Base-by-base conservation (phyloP, 2,888 invertebrate species). In the Drosophila peninsularis region DNA sequence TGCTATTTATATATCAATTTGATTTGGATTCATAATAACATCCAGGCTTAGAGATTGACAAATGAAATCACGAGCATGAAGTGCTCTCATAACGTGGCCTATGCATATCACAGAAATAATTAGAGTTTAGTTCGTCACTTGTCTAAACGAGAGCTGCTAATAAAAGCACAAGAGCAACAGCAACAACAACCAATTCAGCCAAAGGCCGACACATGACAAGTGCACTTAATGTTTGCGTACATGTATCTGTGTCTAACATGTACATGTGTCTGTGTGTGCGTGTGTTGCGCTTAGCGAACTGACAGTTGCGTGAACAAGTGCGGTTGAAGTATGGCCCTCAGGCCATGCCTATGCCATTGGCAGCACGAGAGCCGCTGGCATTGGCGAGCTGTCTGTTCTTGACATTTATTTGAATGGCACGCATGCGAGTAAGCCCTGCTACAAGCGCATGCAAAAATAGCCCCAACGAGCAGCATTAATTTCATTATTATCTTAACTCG, bases 241-340 rank as follows among this genome's bases (percentile, higher is more conserved):
- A 17, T 41, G 47, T 58, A 57, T 44, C 30, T 39, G 32, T 52
- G 32, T 55, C 47, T 39, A 45, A 27, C 27, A 9, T 37, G 36
- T 21, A 30, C n/a, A 39, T 58, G 19, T 45, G 9, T 44, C 3
- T 57, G 19, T 66, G 39, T 55, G 36, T 54, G 49, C 44, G 36
- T 39, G 52, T 62, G 62, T 49, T 50, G 55, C 62, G 75, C 66
- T 81, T 67, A 75, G 69, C 42, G 57, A 58, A 71, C 75, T 82
- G 78, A 64, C 81, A 71, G 68, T 71, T 66, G 74, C 67, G 76
- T 78, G 67, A 75, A 69, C 66, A 50, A 88, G 75, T 85, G 82
- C 36, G 53, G 53, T 53, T 79, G 68, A 79, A 79, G 73, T 62
- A 53, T 44, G 21, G 53, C 24, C 50, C 50, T 56, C 54, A 44